Percentiles rank a stretch among this genome's conserved stretches.
Conservation (phyloP, 2,888 invertebrate species). For the Caenorhabditis imperialis region DNA sequence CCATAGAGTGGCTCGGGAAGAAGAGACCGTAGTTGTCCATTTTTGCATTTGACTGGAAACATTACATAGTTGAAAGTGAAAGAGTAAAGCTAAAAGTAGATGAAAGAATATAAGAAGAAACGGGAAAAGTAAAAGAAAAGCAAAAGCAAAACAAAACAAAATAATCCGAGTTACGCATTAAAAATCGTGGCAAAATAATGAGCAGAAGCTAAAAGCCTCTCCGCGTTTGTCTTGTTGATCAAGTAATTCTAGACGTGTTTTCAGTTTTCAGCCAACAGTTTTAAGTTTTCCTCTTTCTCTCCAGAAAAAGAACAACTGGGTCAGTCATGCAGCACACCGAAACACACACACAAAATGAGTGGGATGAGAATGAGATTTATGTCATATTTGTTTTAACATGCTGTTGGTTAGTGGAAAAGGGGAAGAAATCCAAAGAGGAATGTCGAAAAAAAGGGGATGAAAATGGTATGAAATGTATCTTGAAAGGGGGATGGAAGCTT, state of each 20-base stretch:
- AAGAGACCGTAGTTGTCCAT: constrained; percentile 37
- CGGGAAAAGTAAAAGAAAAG: background rate
- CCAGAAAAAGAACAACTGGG: constrained; percentile 9
- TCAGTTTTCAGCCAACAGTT: no score
- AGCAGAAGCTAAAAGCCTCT: constrained; percentile 12
- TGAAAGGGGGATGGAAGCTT: no score
- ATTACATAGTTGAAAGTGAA: constrained; percentile 19
- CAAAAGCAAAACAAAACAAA: background rate
- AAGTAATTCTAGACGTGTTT: constrained; percentile 20
- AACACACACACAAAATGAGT: constrained; percentile 29
- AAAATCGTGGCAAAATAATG: background rate
- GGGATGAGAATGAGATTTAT: constrained; percentile 27
- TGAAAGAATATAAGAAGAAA: background rate
- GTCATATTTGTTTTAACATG: constrained; percentile 54
- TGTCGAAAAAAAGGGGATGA: constrained; percentile 14
- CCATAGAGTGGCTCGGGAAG: constrained; percentile 47
- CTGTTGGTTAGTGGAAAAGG: constrained; percentile 6
- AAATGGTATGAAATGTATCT: constrained; percentile 37
- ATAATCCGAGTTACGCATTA: constrained; percentile 28
- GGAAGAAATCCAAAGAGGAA: constrained; percentile 33
- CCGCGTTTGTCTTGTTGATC: constrained; percentile 12
- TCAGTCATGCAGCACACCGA: constrained; percentile 15
- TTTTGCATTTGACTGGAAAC: background rate
- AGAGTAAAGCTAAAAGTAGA: background rate
- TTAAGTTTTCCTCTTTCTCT: no score